Percentiles rank a stretch among this genome's conserved stretches.
Evolutionary conservation across 92 coral and sea anemone species (phyloP).

Genomic region (Scolanthus callimorphus): DNA sequence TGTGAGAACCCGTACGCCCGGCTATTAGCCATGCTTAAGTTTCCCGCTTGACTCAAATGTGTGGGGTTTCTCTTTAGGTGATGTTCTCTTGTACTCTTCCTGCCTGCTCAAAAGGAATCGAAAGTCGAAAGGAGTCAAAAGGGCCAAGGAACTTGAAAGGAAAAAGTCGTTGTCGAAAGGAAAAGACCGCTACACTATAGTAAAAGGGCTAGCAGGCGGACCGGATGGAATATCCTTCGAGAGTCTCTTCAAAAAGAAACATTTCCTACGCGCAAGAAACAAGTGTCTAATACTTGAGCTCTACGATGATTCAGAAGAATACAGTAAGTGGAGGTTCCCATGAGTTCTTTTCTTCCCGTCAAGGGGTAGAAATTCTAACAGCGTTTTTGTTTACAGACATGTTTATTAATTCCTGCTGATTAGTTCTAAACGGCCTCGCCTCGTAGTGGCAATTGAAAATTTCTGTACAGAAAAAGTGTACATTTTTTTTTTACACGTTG

Average conservation of each 20-base stretch:
- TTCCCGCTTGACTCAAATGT: too few species aligned
- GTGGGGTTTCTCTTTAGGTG: conserved; percentile 63
- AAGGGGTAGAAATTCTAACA: background rate
- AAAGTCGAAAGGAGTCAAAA: conserved; percentile 62
- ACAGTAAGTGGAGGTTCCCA: conserved; percentile 86
- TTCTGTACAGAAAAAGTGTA: too few species aligned
- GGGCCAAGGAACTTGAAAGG: conserved; percentile 54
- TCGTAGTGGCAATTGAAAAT: too few species aligned
- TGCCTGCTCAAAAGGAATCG: conserved; percentile 66
- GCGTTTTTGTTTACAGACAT: background rate
- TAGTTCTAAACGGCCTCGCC: background rate
- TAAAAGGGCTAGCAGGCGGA: conserved; percentile 89
- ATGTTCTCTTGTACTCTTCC: conserved; percentile 89
- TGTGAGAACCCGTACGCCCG: too few species aligned
- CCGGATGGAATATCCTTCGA: conserved; percentile 94
- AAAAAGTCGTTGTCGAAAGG: conserved; percentile 78
- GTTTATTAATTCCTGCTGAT: background rate
- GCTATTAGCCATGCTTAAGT: too few species aligned
- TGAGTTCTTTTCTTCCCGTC: background rate
- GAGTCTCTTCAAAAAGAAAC: conserved; percentile 73
- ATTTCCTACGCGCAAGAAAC: conserved; percentile 81
- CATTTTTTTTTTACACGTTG: too few species aligned
- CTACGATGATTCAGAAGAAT: conserved; percentile 89
- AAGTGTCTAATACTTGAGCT: conserved; percentile 79
- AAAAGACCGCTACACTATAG: conserved; percentile 81